Evolutionary conservation across 2,888 invertebrate genomes (phyloP).

Genomic region (Drosophila meridionalis): DNA sequence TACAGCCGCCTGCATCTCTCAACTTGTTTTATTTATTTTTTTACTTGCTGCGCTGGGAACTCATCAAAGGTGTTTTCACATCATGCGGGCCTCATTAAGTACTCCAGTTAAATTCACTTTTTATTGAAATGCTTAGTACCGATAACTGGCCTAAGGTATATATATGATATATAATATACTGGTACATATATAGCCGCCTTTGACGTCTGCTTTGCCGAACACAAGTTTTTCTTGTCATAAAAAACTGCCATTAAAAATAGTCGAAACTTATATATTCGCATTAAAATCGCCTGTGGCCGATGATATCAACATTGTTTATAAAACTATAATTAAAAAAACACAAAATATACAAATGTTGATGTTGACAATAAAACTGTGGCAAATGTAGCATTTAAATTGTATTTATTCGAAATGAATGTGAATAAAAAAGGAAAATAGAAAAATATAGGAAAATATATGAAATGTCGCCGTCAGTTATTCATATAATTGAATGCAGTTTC

Average conservation of each 20-base stretch:
- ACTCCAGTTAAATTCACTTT: conserved; percentile 24
- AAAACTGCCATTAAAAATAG: conserved; percentile 37
- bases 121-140: conserved; percentile 4
- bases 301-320: conserved; percentile 51
- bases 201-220: background rate
- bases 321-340: conserved; percentile 22
- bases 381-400: conserved; percentile 29
- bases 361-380: conserved; percentile 46
- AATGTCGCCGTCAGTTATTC: background rate
- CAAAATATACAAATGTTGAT: conserved; percentile 17
- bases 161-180: background rate
- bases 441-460: background rate
- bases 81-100: conserved; percentile 34
- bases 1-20: background rate
- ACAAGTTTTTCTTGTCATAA: conserved; percentile 17
- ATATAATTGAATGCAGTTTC: conserved; percentile 35
- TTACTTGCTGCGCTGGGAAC: conserved; percentile 10
- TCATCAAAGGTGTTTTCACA: conserved; percentile 44
- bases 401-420: conserved; percentile 8
- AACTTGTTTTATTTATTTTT: conserved; percentile 6
- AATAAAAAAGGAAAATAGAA: background rate
- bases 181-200: background rate
- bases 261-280: conserved; percentile 17
- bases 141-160: background rate
- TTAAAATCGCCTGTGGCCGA: conserved; percentile 17